Conservation (phyloP, 2,888 invertebrate genomes). For the Calameuta filiformis region DNA sequence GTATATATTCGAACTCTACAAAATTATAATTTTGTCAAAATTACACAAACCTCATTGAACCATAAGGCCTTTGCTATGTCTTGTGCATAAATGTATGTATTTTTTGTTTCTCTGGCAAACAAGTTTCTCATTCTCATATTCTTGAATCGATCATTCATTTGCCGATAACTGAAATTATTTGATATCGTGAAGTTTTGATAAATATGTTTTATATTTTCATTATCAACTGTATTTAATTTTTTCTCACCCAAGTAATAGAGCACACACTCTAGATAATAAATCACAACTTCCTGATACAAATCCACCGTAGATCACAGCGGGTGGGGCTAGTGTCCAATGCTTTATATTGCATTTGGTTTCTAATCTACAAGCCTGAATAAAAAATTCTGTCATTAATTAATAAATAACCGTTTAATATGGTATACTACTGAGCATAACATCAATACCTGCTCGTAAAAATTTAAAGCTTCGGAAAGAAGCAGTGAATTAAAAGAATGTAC, state of each 20-base stretch:
- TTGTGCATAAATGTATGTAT: slow-evolving; percentile 36
- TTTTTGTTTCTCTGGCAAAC: slow-evolving; percentile 27
- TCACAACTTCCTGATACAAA: slow-evolving; percentile 45
- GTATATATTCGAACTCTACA: not conserved
- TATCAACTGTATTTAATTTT: not conserved
- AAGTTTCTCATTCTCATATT: slow-evolving; percentile 20
- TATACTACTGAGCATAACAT: not conserved
- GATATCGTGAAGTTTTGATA: not conserved
- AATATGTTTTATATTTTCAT: not conserved
- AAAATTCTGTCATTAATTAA: not conserved
- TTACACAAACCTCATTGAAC: slow-evolving; percentile 34
- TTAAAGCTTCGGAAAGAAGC: slow-evolving; percentile 48
- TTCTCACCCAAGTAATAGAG: slow-evolving; percentile 45
- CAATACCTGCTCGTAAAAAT: slow-evolving; percentile 54
- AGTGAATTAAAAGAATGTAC: slow-evolving; percentile 40
- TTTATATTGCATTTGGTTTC: slow-evolving; percentile 35
- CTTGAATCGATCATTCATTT: slow-evolving; percentile 30
- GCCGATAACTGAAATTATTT: slow-evolving; percentile 36
- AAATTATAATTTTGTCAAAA: not conserved
- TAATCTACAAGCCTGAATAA: slow-evolving; percentile 34
- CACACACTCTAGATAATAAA: slow-evolving; percentile 53
- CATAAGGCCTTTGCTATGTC: slow-evolving; percentile 50
- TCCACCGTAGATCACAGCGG: slow-evolving; percentile 53
- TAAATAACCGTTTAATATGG: not conserved
- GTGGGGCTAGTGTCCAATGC: slow-evolving; percentile 53